Base-by-base conservation (phyloP, 2,113 vertebrate species). In the Atlantisia rogersi region DNA sequence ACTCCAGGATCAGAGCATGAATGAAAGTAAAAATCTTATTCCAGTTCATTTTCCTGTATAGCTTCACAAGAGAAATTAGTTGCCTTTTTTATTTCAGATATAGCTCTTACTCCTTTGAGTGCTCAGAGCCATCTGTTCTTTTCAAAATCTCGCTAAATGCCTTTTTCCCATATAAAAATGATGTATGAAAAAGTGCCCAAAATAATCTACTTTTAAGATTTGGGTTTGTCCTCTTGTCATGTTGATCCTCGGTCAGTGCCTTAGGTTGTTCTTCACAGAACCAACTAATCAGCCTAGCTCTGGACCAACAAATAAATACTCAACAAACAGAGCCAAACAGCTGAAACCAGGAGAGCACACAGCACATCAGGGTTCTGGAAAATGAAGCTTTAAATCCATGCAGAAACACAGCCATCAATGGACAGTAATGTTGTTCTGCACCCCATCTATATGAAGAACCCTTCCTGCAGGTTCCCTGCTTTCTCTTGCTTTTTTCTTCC, bases 371-470 rank as follows among this genome's bases (percentile, higher is more conserved):
- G 5, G 13, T 65, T 39, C 21, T 59, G 31, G 19, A 74, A 86
- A 78, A 78, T 0, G 5, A 19, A 82, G 4, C 2, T 78, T 55
- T 59, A 74, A 59, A 50, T 32, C 17, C 15, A 11, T 68, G 3
- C 22, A 42, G 64, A 31, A 68, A 25, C 24, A 55, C 40, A 59
- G 4, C 4, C 11, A 31, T 42, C 42, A n/a, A 5, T 39, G 8
- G 25, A 76, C 12, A 64, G 60, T 24, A 14, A 18, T 4, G 24
- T 26, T 88, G 7, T 40, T 14, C 65, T 25, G 12, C 11, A 35
- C 9, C 7, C 10, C 10, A 8, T 55, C 18, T 52, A 40, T 1
- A 0, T 31, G 25, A 73, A 73, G 44, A 71, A 48, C 3, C 2
- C 12, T 82, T 82, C n/a, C 55, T 86, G 19, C 8, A 67, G 63